Conservation (phyloP, 1,140 invertebrate genomes). For the Spodoptera litura region DNA sequence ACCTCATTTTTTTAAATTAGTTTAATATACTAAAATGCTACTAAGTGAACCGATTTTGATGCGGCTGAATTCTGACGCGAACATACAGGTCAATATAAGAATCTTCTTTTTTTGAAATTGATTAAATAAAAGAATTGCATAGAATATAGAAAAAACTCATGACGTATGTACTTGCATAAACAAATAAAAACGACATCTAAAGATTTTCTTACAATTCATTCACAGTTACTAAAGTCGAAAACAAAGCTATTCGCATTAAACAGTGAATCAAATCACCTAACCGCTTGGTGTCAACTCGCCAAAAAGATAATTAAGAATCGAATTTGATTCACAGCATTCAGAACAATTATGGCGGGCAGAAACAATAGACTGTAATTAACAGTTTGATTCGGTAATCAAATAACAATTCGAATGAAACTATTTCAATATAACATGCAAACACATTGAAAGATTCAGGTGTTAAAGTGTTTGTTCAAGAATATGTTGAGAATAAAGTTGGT, state of each 20-base stretch:
- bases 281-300: constrained; percentile 32
- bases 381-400: constrained; percentile 14
- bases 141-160: too few relatives aligned
- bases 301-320: constrained; percentile 54
- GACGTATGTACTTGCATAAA: too few relatives aligned
- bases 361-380: constrained; percentile 52
- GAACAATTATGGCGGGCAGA: constrained; percentile 51
- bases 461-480: too few relatives aligned
- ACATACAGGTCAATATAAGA: too few relatives aligned
- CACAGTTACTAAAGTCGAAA: background rate
- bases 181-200: background rate
- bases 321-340: constrained; percentile 46
- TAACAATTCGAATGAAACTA: background rate
- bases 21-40: too few relatives aligned
- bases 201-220: background rate
- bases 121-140: too few relatives aligned
- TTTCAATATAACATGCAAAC: background rate
- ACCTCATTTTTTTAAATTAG: too few relatives aligned
- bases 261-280: constrained; percentile 17
- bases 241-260: background rate
- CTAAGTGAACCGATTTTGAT: too few relatives aligned
- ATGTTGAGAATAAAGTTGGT: too few relatives aligned
- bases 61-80: too few relatives aligned
- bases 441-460: too few relatives aligned
- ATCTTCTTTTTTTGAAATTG: too few relatives aligned